Base-by-base conservation (phyloP, 2,888 invertebrate genomes). In the Aelia acuminata region DNA sequence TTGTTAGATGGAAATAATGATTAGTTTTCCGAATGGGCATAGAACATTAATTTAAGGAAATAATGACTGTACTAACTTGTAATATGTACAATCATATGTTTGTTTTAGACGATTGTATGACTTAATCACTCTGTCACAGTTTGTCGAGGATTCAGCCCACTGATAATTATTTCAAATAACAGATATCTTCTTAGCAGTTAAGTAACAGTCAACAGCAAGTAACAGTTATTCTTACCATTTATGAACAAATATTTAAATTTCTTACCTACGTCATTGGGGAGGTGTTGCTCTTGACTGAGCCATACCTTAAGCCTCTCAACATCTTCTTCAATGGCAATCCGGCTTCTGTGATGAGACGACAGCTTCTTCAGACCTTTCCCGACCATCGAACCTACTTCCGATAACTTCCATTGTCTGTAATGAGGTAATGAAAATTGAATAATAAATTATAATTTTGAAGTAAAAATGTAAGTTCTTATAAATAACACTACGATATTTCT, bases 351-450 rank as follows among this genome's bases (percentile, higher is more conserved):
- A 1, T 39, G 80, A 13, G 80, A 22, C 0, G 80, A 43, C 43
- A 80, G 43, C 43, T 80, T 80, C 80, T 80, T 39, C 39, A 80
- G n/a, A n/a, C 43, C 43, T 80, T 80, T 80, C 22, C 80, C 80
- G 1, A 80, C 43, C 43, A 80, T 39, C 13, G 43, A 43, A 11
- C 80, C 43, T 11, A 80, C 43, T n/a, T 80, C 80, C 0, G 43
- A 80, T 11, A 39, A n/a, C 80, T 80, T 80, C 80, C 80, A 80
- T 80, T 39, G 43, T 4, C 80, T 80, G 80, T 8, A 75, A 75
- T 75, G 20, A 1, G 0, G 43, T 43, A 0, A 43, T 11, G 0
- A 43, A 43, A 8, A 43, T 43, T 39, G 0, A 63, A 26, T 35
- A n/a, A n/a, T n/a, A n/a, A n/a, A n/a, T n/a, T n/a, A n/a, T n/a